Evolutionary conservation across 2,888 invertebrate genomes (phyloP), one percentile per base, ranked within the genome.

Genomic region (Brachyptera putata): DNA sequence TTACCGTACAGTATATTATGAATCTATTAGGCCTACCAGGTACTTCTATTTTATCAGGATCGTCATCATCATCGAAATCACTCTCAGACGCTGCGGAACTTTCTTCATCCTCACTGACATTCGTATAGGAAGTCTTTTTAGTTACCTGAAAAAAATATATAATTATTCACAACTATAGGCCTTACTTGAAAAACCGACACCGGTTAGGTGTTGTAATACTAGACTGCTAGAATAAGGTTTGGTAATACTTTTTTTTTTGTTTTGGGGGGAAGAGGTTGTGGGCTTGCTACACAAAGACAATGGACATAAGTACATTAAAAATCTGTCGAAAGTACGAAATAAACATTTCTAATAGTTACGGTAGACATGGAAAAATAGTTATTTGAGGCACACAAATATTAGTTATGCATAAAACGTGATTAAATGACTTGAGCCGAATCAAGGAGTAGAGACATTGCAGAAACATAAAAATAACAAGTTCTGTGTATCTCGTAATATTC

Each of bases 41-140:
- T 46, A 93, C 91, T 82, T 91, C 90, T 76, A 91, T 87, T 77
- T 89, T 91, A 75, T 93, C 93, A 60, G 93, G 93, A 80, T 93
- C 93, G 69, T 90, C 91, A 74, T 91, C 91, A 69, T 91, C 90
- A 72, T 89, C 90, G 70, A 90, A 90, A 73, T 90, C 90, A 34
- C 83, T 83, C 46, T 81, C 83, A 39, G 81, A 81, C 24, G 60
- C 65, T 14, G 61, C 58, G n/a, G 65, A 65, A 36, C 60, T 64
- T 16, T 64, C 63, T 9, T 79, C 78, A 61, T 74, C 71, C 64
- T 82, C 78, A 61, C 71, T 74, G 62, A 73, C 71, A 62, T 76
- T 76, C 13, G 24, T 30, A 43, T 64, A 65, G 64, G 76, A 76
- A 34, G 58, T 56, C 57, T 66, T 67, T 22, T 64, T 66, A 16